Percentiles rank a stretch among this genome's conserved stretches.
These are phyloP conservation scores for Tipula unca DNA, from an alignment of 2,888 invertebrate species.

Conservation along the genomic window DNA sequence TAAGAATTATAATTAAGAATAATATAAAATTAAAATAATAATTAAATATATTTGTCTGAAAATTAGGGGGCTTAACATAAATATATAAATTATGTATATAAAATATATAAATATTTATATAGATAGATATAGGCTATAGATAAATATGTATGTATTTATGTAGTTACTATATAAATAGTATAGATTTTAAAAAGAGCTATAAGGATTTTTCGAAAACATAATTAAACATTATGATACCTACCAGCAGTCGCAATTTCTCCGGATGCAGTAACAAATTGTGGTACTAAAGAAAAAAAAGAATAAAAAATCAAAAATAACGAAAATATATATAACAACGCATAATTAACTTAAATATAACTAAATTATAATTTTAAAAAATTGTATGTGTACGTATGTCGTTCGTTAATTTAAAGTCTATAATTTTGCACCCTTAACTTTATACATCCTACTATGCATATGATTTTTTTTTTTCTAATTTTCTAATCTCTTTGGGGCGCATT, in stretches of 20 bases:
- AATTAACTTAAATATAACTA: not conserved
- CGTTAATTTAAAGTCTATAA: not conserved
- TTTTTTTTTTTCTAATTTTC: not conserved
- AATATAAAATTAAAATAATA: not conserved
- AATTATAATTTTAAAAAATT: not conserved
- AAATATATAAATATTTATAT: not conserved
- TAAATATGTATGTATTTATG: not conserved
- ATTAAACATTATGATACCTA: slow-evolving; percentile 33
- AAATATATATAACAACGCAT: not conserved
- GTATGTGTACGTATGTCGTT: not conserved
- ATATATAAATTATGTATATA: not conserved
- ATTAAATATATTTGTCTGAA: not conserved
- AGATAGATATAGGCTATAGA: not conserved
- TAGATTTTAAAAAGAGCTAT: not conserved
- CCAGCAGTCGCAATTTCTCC: slow-evolving; percentile 40
- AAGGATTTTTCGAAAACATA: not conserved
- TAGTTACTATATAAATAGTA: too few relatives aligned
- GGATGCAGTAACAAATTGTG: slow-evolving; percentile 44
- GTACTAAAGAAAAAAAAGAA: slow-evolving; percentile 43
- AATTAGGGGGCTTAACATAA: not conserved
- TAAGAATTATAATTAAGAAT: not conserved
- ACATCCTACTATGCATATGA: not conserved
- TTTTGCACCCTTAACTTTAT: not conserved
- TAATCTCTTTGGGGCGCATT: not conserved
- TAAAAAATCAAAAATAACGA: slow-evolving; percentile 23